Conservation (phyloP, 2,888 invertebrate genomes). For the Rotaria socialis region DNA sequence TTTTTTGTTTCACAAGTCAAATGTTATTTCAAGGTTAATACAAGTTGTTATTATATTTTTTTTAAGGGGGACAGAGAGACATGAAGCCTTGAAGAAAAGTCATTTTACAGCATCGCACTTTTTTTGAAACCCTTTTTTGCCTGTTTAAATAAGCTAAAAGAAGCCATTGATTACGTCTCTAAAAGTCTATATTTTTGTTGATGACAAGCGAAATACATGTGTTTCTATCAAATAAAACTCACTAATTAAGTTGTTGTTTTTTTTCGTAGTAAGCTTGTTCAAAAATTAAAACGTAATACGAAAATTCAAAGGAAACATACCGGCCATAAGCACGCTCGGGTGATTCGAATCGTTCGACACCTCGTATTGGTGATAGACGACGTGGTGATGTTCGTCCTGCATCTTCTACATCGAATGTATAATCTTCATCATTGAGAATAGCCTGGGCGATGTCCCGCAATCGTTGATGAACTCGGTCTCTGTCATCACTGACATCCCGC, state of each 20-base stretch:
- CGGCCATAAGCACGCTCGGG: neutral
- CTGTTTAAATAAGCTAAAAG: neutral
- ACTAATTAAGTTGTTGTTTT: neutral
- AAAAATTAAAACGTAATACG: neutral
- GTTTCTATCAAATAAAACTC: neutral
- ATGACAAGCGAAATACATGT: neutral
- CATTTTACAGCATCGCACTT: neutral
- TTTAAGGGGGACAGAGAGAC: no score
- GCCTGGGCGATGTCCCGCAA: constrained; percentile 84
- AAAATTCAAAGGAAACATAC: neutral
- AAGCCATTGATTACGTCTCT: neutral
- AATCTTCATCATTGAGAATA: constrained; percentile 72
- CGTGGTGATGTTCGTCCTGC: neutral
- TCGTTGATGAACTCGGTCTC: constrained; percentile 77
- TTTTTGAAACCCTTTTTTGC: neutral
- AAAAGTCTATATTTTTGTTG: neutral
- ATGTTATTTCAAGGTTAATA: neutral
- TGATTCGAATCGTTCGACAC: neutral
- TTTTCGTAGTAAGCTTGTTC: neutral
- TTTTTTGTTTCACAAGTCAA: neutral
- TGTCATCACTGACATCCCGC: constrained; percentile 70
- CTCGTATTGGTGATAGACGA: neutral
- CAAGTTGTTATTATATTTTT: neutral
- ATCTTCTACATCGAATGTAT: neutral
- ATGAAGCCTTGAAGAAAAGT: neutral